Base-by-base conservation (phyloP, 2,113 vertebrate genomes). In the Campylomormyrus tamandua region DNA sequence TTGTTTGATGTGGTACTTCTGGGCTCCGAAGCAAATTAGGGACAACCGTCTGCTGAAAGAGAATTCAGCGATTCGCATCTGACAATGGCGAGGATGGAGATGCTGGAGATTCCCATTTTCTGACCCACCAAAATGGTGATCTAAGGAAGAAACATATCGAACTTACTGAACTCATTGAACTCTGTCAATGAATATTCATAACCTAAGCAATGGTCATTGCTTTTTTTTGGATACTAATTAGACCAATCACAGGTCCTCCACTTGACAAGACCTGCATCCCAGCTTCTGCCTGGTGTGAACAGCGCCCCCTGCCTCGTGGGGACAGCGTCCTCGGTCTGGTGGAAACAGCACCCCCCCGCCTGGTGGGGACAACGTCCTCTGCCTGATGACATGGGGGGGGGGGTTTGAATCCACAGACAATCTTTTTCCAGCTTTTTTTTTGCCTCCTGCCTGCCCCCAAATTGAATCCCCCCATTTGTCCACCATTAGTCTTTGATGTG, bases 1-100 rank as follows among this genome's bases (percentile, higher is more conserved):
- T 89, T 83, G 89, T 56, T 83, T 89, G 88, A 89, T 83, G 74
- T 83, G 11, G 17, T 52, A 89, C 21, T 56, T 83, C 52, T 89
- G 48, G 27, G 88, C 53, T 70, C 70, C 70, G 24, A 48, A 89
- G 35, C 19, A 89, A 89, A 89, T 83, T 89, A 89, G 88, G 31
- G 48, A 27, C 74, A 35, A 2, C 10, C 42, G 49, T n/a, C 70
- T 89, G 74, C 80, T 89, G 15, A 89, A 48, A 45, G 45, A n/a
- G 31, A 19, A 77, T 45, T 50, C 19, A 52, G 66, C n/a, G 5
- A 56, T 83, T 80, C 35, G n/a, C 9, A 24, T 46, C 46, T 77
- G 39, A 83, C 88, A 83, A 83, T 53, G 50, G 46, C 11, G n/a
- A 10, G 27, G 48, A 77, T 8, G 7, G 48, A 62, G 48, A 52